Percentiles rank a stretch among this genome's conserved stretches.
phyloP scores from a whole-genome alignment of 2,113 vertebrate species.

The Grantiella picta region DNA sequence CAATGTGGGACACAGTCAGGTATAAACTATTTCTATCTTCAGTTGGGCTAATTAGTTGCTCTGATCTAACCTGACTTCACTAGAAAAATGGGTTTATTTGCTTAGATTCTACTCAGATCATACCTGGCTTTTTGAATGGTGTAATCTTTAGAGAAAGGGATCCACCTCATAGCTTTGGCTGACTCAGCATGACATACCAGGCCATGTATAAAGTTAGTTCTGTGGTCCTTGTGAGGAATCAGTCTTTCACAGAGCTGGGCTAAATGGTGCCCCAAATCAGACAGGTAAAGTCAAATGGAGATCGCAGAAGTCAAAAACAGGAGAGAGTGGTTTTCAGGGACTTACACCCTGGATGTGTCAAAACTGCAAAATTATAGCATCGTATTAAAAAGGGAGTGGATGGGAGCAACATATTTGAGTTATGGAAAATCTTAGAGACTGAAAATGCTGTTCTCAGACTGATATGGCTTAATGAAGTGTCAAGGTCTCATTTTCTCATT shows the following conservation, averaged over 20 bases:
- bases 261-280: neutral
- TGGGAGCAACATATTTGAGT: neutral
- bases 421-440: neutral
- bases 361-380: neutral
- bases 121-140: neutral
- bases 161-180: neutral
- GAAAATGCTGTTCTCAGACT: neutral
- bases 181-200: neutral
- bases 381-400: neutral
- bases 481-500: neutral
- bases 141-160: neutral
- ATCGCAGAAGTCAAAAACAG: neutral
- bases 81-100: neutral
- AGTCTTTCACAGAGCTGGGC: neutral
- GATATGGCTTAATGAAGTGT: neutral
- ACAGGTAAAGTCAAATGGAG: neutral
- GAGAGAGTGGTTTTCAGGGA: accelerated
- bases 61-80: neutral
- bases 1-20: neutral
- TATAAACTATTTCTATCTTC: neutral
- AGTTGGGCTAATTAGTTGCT: neutral
- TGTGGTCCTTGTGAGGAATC: neutral
- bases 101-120: neutral
- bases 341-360: neutral
- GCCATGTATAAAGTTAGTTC: neutral